These are phyloP conservation scores for Chelonus formosanus DNA, from an alignment of 2,888 invertebrate genomes.

Conservation along the genomic window DNA sequence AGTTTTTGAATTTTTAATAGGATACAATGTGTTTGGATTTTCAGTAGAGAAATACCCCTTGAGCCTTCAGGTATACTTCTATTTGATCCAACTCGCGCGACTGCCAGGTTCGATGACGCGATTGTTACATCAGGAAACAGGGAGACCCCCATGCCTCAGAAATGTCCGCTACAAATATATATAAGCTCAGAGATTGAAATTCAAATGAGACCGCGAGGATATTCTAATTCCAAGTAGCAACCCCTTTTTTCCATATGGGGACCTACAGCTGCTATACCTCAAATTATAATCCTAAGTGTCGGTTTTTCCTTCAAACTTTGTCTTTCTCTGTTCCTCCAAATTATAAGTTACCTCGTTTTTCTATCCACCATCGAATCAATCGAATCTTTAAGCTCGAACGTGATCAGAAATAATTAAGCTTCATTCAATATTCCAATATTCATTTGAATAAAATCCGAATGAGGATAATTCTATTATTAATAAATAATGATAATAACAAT, in stretches of 20 bases:
- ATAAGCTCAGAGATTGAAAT: conserved; percentile 57
- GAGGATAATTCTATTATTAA: conserved; percentile 1
- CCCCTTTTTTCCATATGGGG: conserved; percentile 60
- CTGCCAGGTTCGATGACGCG: conserved; percentile 20
- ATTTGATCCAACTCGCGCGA: background rate
- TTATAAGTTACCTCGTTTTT: conserved; percentile 2
- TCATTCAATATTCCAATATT: background rate
- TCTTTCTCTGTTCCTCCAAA: conserved; percentile 31
- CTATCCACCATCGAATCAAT: conserved; percentile 8
- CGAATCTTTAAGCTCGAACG: background rate
- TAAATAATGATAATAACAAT: conserved; percentile 6
- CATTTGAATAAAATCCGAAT: background rate
- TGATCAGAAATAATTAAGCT: no score
- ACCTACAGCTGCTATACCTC: conserved; percentile 62
- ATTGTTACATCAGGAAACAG: conserved; percentile 39
- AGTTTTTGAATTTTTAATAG: conserved; percentile 34
- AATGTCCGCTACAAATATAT: conserved; percentile 33
- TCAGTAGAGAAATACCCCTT: conserved; percentile 32
- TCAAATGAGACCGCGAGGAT: conserved; percentile 66
- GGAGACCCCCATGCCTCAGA: conserved; percentile 27
- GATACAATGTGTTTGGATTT: conserved; percentile 28
- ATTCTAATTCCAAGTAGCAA: conserved; percentile 63
- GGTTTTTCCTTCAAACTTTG: conserved; percentile 42
- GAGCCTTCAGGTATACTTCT: conserved; percentile 37
- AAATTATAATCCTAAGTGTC: conserved; percentile 54